phyloP scores from a whole-genome alignment of 2,888 invertebrate species.

The Cryptops parisi region DNA sequence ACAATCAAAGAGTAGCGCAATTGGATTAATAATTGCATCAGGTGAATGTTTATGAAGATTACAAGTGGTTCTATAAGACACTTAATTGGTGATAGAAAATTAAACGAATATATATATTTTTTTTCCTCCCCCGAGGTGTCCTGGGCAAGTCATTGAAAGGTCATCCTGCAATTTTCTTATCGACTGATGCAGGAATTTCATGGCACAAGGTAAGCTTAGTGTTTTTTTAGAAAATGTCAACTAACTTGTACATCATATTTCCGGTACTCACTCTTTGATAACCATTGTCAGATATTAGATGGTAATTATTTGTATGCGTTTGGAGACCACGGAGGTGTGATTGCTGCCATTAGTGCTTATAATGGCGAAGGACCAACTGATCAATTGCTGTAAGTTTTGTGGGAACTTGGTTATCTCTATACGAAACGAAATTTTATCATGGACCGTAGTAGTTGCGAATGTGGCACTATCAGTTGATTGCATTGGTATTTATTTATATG shows the following conservation, averaged over 20 bases:
- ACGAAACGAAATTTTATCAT: not conserved
- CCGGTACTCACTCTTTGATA: not conserved
- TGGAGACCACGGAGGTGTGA: slow-evolving; percentile 78
- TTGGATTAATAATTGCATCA: slow-evolving; percentile 74
- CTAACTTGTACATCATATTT: too few relatives aligned
- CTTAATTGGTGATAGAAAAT: too few relatives aligned
- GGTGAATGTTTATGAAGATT: too few relatives aligned
- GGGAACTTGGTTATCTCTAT: too few relatives aligned
- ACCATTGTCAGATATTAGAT: slow-evolving; percentile 40
- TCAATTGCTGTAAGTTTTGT: slow-evolving; percentile 48
- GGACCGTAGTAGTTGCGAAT: too few relatives aligned
- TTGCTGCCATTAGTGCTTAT: slow-evolving; percentile 71
- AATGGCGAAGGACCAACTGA: slow-evolving; percentile 60
- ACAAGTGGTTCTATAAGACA: too few relatives aligned
- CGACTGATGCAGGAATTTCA: slow-evolving; percentile 62
- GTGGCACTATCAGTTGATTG: too few relatives aligned
- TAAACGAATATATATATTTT: too few relatives aligned
- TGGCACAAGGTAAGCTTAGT: slow-evolving; percentile 52
- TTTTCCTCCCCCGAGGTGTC: too few relatives aligned
- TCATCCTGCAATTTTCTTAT: slow-evolving; percentile 46
- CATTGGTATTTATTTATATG: not conserved
- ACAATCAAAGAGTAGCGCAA: slow-evolving; percentile 70
- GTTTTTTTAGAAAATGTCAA: too few relatives aligned
- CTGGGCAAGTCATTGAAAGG: slow-evolving; percentile 56
- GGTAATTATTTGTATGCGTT: slow-evolving; percentile 74